phyloP scores from a whole-genome alignment of 1,140 invertebrate genomes.

The Tribolium castaneum region DNA sequence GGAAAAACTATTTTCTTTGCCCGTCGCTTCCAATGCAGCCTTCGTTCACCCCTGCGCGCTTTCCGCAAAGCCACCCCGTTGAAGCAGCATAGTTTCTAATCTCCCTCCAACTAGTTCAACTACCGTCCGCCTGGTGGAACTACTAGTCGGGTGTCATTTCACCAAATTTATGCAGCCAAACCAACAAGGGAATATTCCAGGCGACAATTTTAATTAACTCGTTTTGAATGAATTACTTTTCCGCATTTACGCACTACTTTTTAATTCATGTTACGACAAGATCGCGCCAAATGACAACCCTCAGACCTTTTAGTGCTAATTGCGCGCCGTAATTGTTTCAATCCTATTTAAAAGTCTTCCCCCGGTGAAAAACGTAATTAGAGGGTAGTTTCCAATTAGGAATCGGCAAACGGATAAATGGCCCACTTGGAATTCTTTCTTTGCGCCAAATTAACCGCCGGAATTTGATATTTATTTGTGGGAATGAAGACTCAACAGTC shows the following conservation, averaged over 20 bases:
- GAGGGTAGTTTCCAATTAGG: slow-evolving; percentile 33
- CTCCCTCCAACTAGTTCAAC: slow-evolving; percentile 49
- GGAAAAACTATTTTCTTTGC: neutral
- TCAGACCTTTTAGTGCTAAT: slow-evolving; percentile 15
- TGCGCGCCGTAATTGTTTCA: slow-evolving; percentile 20
- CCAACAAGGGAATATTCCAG: neutral
- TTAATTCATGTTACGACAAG: neutral
- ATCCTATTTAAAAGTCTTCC: slow-evolving; percentile 24
- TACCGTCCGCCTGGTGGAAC: slow-evolving; percentile 54
- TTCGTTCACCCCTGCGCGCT: neutral
- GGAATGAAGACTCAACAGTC: too few species aligned
- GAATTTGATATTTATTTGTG: neutral
- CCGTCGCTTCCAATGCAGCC: neutral
- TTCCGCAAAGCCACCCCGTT: neutral
- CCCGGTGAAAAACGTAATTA: slow-evolving; percentile 29
- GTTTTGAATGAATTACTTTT: slow-evolving; percentile 1
- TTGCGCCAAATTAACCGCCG: neutral
- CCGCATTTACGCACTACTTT: slow-evolving; percentile 2
- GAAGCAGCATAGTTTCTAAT: slow-evolving; percentile 34
- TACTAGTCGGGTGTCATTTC: slow-evolving; percentile 48
- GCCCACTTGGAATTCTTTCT: slow-evolving; percentile 18
- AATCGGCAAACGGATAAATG: slow-evolving; percentile 11
- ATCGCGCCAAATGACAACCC: neutral
- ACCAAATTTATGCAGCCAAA: slow-evolving; percentile 43
- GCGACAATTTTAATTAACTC: slow-evolving; percentile 21